phyloP scores from a whole-genome alignment of 1,140 invertebrate genomes.

The Trissolcus basalis region DNA sequence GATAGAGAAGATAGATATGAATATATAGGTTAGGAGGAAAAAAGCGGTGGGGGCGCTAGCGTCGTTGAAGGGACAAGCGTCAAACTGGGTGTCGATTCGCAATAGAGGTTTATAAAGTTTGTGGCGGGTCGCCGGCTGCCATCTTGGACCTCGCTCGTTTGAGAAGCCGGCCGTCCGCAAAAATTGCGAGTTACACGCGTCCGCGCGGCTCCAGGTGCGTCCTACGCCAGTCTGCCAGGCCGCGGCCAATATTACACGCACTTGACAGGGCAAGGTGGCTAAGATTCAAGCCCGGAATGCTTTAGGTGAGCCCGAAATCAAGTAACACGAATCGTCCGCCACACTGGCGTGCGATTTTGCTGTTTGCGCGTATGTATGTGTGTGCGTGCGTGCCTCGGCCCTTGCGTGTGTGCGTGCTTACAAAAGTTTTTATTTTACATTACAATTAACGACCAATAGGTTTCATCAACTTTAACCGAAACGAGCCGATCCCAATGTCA shows the following conservation, averaged over 20 bases:
- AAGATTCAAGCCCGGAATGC: constrained; percentile 72
- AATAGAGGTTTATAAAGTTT: constrained; percentile 32
- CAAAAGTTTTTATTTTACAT: constrained; percentile 7
- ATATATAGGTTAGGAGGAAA: background rate
- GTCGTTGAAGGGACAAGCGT: background rate
- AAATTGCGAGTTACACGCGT: constrained; percentile 69
- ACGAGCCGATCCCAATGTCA: too few relatives aligned
- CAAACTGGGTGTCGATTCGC: constrained; percentile 8
- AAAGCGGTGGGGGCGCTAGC: background rate
- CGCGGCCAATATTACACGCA: constrained; percentile 53
- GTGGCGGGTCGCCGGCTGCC: constrained; percentile 73
- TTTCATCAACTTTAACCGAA: background rate
- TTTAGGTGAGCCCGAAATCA: constrained; percentile 68
- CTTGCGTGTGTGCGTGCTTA: constrained; percentile 53
- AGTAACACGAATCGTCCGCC: constrained; percentile 53
- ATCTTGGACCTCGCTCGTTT: constrained; percentile 74
- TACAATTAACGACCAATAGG: constrained; percentile 9
- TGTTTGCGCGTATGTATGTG: constrained; percentile 61
- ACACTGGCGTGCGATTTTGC: constrained; percentile 67
- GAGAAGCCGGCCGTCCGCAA: constrained; percentile 74
- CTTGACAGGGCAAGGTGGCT: constrained; percentile 52
- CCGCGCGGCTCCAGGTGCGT: constrained; percentile 64
- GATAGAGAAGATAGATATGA: too few relatives aligned
- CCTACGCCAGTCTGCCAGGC: constrained; percentile 54
- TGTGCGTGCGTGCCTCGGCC: constrained; percentile 54